Conservation (phyloP, 2,113 vertebrate genomes). For the Anolis carolinensis region DNA sequence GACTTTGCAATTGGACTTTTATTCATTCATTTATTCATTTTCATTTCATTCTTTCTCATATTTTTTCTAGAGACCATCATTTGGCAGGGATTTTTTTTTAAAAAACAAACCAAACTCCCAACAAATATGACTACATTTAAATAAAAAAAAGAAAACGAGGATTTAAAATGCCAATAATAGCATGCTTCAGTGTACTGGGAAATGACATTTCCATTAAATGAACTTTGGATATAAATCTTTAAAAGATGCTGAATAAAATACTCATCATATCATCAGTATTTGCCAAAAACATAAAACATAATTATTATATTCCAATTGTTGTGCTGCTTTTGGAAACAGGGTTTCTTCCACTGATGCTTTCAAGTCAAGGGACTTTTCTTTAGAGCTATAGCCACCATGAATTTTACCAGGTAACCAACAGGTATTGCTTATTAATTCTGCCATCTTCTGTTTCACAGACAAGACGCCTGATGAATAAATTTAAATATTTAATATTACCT, state of each 20-base stretch:
- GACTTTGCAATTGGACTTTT: fast-evolving
- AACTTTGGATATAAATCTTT: conserved; percentile 29
- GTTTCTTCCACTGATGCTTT: neutral
- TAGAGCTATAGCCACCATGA: neutral
- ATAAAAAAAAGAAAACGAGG: conserved; percentile 30
- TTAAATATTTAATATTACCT: neutral
- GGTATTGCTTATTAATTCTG: neutral
- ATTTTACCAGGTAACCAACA: neutral
- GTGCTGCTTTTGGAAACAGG: neutral
- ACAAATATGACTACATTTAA: conserved; percentile 5
- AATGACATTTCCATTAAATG: neutral
- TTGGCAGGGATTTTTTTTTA: conserved; percentile 16
- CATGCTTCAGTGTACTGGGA: neutral
- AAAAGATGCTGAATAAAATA: neutral
- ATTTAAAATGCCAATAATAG: neutral
- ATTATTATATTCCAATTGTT: neutral
- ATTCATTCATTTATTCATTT: too few species aligned
- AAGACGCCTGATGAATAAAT: too few species aligned
- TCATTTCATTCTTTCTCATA: neutral
- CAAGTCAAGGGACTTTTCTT: neutral
- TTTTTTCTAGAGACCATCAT: conserved; percentile 13
- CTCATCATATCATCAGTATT: neutral
- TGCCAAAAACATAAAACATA: neutral
- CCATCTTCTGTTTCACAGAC: too few species aligned
- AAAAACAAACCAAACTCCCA: neutral